phyloP scores from a whole-genome alignment of 2,113 vertebrate genomes.

The Beaufortia kweichowensis region DNA sequence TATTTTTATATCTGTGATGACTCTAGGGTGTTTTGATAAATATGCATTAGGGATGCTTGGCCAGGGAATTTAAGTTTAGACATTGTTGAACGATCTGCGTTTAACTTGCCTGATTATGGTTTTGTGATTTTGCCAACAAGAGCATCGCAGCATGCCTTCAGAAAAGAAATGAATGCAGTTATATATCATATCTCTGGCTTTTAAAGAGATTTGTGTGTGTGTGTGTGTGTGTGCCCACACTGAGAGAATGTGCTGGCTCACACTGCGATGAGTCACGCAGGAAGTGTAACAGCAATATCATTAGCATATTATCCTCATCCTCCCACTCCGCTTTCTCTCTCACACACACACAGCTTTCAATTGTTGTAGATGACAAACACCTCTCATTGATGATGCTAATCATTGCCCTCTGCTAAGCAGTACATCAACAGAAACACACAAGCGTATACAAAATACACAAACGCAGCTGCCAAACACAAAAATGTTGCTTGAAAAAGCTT shows the following conservation, averaged over 20 bases:
- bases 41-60: no score
- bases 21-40: no score
- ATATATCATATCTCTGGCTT: conserved; percentile 40
- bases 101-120: background rate
- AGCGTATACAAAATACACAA: conserved; percentile 19
- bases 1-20: background rate
- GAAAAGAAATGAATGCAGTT: conserved; percentile 23
- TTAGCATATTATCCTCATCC: conserved; percentile 74
- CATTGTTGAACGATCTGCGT: background rate
- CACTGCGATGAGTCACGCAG: conserved; percentile 73
- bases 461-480: conserved; percentile 9
- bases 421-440: conserved; percentile 29
- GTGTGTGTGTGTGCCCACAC: conserved; percentile 39
- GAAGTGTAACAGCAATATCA: conserved; percentile 69
- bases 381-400: conserved; percentile 35
- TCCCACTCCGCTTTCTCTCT: conserved; percentile 56
- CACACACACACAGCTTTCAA: conserved; percentile 23
- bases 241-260: conserved; percentile 66
- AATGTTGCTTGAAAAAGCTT: background rate
- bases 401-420: conserved; percentile 29
- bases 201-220: conserved; percentile 46
- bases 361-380: conserved; percentile 37
- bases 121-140: background rate
- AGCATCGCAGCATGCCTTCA: conserved; percentile 27
- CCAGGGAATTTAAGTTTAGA: background rate